These are phyloP conservation scores for Nomada hirtipes DNA, from an alignment of 2,888 invertebrate genomes.

Conservation along the genomic window DNA sequence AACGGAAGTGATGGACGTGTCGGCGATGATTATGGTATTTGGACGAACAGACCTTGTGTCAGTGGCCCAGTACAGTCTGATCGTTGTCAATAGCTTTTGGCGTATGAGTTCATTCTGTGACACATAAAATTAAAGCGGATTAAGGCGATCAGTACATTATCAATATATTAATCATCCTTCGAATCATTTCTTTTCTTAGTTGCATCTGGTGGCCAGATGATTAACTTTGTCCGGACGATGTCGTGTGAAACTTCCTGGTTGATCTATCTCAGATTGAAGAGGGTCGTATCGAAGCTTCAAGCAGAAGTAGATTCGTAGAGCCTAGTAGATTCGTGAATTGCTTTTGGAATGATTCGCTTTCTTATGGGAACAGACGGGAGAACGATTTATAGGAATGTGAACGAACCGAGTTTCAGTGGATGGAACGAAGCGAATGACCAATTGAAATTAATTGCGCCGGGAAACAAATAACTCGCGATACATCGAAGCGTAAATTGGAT, in stretches of 20 bases:
- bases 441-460: constrained; percentile 21
- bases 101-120: background rate
- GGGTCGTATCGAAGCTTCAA: too few relatives aligned
- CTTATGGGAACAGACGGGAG: too few relatives aligned
- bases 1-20: constrained; percentile 12
- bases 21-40: background rate
- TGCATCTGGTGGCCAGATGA: background rate
- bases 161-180: constrained; percentile 18
- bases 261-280: background rate
- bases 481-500: constrained; percentile 3
- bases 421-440: background rate
- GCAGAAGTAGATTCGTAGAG: background rate
- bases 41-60: constrained; percentile 18
- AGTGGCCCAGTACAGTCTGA: background rate
- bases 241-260: background rate
- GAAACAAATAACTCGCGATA: constrained; percentile 1
- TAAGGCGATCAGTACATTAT: constrained; percentile 5
- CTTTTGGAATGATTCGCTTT: background rate
- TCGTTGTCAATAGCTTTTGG: constrained; percentile 24
- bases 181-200: constrained; percentile 30
- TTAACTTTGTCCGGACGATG: background rate
- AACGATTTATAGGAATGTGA: background rate
- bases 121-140: constrained; percentile 27
- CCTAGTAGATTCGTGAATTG: background rate
- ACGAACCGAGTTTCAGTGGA: background rate